These are phyloP conservation scores for Maccullochella peelii DNA, from an alignment of 2,113 vertebrate genomes.

Conservation along the genomic window DNA sequence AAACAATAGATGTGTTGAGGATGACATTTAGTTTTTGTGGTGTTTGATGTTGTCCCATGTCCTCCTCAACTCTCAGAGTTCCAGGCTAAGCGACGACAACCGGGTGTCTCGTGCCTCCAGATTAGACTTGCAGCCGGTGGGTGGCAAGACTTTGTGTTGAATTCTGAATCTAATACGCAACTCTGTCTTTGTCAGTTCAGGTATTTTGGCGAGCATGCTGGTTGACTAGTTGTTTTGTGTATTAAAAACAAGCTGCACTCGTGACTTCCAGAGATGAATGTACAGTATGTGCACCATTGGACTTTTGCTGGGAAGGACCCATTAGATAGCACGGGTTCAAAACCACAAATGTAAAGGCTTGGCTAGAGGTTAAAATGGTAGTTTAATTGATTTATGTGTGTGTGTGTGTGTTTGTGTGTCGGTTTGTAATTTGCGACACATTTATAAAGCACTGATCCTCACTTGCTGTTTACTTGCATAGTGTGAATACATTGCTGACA, in stretches of 20 bases:
- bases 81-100: constrained; percentile 79
- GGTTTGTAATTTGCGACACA: neutral
- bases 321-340: neutral
- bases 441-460: neutral
- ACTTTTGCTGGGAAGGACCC: neutral
- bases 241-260: neutral
- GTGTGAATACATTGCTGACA: neutral
- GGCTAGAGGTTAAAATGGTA: neutral
- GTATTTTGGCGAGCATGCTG: neutral
- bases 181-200: neutral
- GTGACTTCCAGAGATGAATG: neutral
- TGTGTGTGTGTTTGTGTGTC: neutral
- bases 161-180: neutral
- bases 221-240: neutral
- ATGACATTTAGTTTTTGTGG: neutral
- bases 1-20: neutral
- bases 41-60: constrained; percentile 9
- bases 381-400: neutral
- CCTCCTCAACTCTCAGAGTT: constrained; percentile 73
- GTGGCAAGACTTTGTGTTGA: constrained; percentile 32
- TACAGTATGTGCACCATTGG: neutral
- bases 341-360: neutral
- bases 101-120: constrained; percentile 71
- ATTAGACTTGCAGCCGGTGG: constrained; percentile 77
- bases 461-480: neutral